Conservation (phyloP, 2,113 vertebrate species). For the Piprites chloris region DNA sequence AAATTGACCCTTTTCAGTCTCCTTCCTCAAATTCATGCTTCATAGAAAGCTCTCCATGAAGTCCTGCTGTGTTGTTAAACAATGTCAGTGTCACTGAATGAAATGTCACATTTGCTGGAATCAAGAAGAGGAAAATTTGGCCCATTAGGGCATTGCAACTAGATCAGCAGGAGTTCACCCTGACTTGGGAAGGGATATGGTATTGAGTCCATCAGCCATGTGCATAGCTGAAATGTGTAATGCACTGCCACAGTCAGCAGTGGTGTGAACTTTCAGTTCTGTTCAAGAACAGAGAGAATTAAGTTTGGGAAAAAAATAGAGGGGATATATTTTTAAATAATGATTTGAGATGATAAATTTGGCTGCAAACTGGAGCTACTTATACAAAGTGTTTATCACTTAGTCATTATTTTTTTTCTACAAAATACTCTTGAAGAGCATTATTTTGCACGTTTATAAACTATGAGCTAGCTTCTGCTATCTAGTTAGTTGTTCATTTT, state of each 20-base stretch:
- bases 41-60: neutral
- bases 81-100: neutral
- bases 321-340: neutral
- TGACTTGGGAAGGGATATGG: neutral
- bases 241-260: neutral
- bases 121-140: neutral
- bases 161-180: neutral
- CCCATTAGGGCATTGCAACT: neutral
- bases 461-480: neutral
- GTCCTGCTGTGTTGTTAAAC: neutral
- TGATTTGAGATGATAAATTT: neutral
- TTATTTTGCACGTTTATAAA: neutral
- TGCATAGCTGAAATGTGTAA: neutral
- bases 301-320: fast-evolving
- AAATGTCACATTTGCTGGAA: fast-evolving
- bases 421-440: neutral
- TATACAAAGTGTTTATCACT: neutral
- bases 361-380: neutral
- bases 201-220: neutral
- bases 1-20: neutral
- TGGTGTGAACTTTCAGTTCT: neutral
- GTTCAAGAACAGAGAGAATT: neutral
- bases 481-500: neutral
- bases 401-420: neutral
- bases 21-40: neutral